These are phyloP conservation scores for Micromussa lordhowensis DNA, from an alignment of 92 coral and sea anemone species.

Conservation along the genomic window DNA sequence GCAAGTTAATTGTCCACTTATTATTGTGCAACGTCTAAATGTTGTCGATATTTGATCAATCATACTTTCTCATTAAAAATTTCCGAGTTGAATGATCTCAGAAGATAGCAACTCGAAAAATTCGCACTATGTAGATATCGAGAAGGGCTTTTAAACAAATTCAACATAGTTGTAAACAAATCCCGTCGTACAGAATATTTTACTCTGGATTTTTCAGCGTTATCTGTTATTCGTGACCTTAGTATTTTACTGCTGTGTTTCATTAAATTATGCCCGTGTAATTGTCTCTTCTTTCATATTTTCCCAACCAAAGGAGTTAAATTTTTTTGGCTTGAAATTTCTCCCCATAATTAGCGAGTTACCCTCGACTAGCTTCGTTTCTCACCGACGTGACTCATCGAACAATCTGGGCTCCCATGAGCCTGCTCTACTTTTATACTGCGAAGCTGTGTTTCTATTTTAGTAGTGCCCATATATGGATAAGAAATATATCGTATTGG, in stretches of 20 bases:
- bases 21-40: background rate
- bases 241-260: background rate
- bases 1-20: background rate
- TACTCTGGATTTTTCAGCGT: background rate
- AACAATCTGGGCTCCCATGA: background rate
- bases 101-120: background rate
- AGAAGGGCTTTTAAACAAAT: background rate
- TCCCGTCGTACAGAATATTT: background rate
- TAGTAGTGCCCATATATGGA: slow-evolving; percentile 93
- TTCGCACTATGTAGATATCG: slow-evolving; percentile 7
- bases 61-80: background rate
- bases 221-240: background rate
- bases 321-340: background rate
- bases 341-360: too few relatives aligned
- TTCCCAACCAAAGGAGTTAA: background rate
- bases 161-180: background rate
- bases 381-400: background rate
- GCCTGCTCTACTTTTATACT: slow-evolving; percentile 18
- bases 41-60: background rate
- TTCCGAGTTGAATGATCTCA: background rate
- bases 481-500: slow-evolving; percentile 79
- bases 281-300: background rate
- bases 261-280: background rate
- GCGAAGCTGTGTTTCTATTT: slow-evolving; percentile 83
- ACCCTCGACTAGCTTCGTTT: background rate